Evolutionary conservation across 2,888 invertebrate species (phyloP), one percentile per base, ranked within the genome.

Genomic region (Drosophila kanekoi): DNA sequence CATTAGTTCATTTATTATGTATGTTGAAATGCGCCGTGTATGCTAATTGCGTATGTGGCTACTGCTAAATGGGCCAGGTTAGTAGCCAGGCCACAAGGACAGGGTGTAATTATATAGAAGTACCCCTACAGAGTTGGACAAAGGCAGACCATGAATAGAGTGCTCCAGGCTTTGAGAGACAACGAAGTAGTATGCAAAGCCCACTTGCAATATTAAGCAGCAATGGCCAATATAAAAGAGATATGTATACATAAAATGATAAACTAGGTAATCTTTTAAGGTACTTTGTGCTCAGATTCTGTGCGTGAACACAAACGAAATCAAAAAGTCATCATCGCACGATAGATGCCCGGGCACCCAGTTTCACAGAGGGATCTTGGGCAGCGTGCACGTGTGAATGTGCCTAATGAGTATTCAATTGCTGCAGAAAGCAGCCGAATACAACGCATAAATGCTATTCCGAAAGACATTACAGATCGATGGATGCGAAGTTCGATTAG

Each of bases 341-440:
- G 60, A 79, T 54, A 41, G 44, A 23, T 48, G 33, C 41, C 45
- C 57, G 20, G 54, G 47, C 45, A 54, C 52, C 54, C 20, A 56
- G 45, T 63, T 75, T 59, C 63, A 43, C 28, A 45, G 62, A 18
- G 63, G 52, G 61, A 64, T 67, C 63, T 61, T 45, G 40, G 51
- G 23, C 44, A 53, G 32, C 43, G 54, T 74, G 59, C 64, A 72
- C 58, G 77, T 80, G 77, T 76, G 83, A 86, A 85, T 83, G 83
- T 85, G 81, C 81, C 79, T 87, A 89, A 87, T 87, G 89, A 80
- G 87, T 72, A 81, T 88, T 87, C 87, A 87, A 87, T 87, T 70
- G 81, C 63, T 83, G 78, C 83, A 77, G 78, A 86, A 81, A 75
- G 73, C 77, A 47, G 35, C 38, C 9, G 20, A 57, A 41, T 38